Base-by-base conservation (phyloP, 1,140 invertebrate species). In the Lepidotrigona ventralis region DNA sequence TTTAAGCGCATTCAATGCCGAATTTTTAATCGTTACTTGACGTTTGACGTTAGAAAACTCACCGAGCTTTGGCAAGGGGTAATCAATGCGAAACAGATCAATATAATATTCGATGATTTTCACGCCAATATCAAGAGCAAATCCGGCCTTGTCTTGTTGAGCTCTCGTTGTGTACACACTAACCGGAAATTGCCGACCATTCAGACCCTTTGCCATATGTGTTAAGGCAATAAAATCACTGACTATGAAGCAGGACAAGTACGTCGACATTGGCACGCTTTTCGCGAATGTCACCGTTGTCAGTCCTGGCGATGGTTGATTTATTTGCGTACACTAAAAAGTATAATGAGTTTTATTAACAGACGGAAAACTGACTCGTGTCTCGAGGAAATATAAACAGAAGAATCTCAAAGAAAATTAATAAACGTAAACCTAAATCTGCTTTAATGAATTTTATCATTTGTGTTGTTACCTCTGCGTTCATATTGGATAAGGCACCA, bases 251-350 rank as follows among this genome's bases (percentile, higher is more conserved):
- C 97, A 98, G 0, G 97, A 96, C 6, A 99, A 93, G 91, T 99
- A 99, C 1, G 98, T 98, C 4, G 98, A 98, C 98, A 99, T 99
- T 23, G 96, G 96, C 0, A 97, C 96, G 78, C 97, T 98, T 90
- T 96, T 96, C 72, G 96, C 93, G 93, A 99, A 99, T n/a, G 93
- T 95, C 0, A 96, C 96, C 26, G 93, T 94, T 1, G 94, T 94
- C 23, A 95, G 89, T 72, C 94, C 94, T 14, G 68, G 29, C 11
- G 79, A 74, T 29, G 95, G 95, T 26, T 88, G 81, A 83, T 95
- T 90, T 0, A 88, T 76, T 14, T 90, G 83, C 56, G 91, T 89
- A 46, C 63, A 90, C 95, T 95, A 81, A 12, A 92, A 73, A 82
- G 19, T 26, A 26, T 79, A 26, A 33, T 15, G 5, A 21, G 21